Percentiles rank a stretch among this genome's conserved stretches.
phyloP scores from a whole-genome alignment of 2,888 invertebrate genomes.

The Hecatera dysodea region DNA sequence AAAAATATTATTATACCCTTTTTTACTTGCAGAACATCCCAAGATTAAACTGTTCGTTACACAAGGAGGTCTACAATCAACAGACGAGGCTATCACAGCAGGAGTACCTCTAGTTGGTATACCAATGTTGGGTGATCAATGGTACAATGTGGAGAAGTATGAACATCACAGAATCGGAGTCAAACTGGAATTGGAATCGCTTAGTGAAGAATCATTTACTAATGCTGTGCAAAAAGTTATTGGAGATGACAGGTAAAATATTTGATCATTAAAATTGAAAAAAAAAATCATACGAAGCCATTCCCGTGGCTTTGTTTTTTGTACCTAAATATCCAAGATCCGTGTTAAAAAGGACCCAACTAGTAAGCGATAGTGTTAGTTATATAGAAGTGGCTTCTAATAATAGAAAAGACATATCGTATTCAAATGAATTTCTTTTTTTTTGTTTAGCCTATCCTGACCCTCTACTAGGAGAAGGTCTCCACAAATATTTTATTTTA shows the following conservation, averaged over 20 bases:
- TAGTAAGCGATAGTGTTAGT: too few relatives aligned
- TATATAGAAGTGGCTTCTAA: too few relatives aligned
- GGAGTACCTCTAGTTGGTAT: slow-evolving; percentile 83
- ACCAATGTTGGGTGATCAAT: slow-evolving; percentile 85
- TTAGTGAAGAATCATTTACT: slow-evolving; percentile 72
- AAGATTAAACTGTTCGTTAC: slow-evolving; percentile 87
- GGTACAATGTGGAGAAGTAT: slow-evolving; percentile 80
- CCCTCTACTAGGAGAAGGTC: too few relatives aligned
- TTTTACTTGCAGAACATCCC: slow-evolving; percentile 22
- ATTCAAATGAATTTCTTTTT: too few relatives aligned
- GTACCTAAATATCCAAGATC: too few relatives aligned
- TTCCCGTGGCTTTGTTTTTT: not conserved
- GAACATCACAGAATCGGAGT: slow-evolving; percentile 72
- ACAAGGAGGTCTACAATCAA: slow-evolving; percentile 87
- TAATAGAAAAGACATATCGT: too few relatives aligned
- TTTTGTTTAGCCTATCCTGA: too few relatives aligned
- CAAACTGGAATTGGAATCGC: slow-evolving; percentile 64
- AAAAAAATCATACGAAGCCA: too few relatives aligned
- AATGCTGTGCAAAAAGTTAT: slow-evolving; percentile 70
- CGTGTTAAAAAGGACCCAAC: too few relatives aligned
- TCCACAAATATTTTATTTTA: too few relatives aligned
- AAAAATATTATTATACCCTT: too few relatives aligned
- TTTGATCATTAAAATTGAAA: too few relatives aligned
- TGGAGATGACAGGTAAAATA: slow-evolving; percentile 70
- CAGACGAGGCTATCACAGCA: slow-evolving; percentile 84